Percentiles rank a stretch among this genome's conserved stretches.
These are phyloP conservation scores for Pseudachorutes palmiensis DNA, from an alignment of 1,140 invertebrate species.

Conservation along the genomic window DNA sequence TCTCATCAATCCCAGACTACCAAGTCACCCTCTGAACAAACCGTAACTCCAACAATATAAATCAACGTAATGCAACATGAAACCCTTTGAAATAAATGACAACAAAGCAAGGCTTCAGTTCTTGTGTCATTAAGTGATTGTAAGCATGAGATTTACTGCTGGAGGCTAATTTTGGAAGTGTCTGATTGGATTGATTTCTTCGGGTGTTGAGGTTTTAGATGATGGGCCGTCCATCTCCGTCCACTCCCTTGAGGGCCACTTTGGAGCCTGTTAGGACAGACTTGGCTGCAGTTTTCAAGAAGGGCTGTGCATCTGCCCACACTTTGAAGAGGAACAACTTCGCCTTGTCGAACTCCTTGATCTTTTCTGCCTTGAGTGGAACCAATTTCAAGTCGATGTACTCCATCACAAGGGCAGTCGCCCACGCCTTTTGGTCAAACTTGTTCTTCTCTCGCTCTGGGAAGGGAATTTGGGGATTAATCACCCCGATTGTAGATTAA, in stretches of 20 bases:
- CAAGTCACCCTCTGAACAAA: too few species aligned
- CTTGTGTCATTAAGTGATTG: too few species aligned
- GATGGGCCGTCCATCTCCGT: constrained; percentile 6
- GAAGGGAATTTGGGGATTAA: not conserved
- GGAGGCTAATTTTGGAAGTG: too few species aligned
- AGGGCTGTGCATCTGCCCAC: not conserved
- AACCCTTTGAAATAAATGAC: too few species aligned
- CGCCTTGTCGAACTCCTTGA: constrained; percentile 14
- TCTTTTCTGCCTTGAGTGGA: not conserved
- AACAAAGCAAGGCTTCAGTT: too few species aligned
- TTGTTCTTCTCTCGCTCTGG: constrained; percentile 1
- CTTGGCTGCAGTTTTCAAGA: not conserved
- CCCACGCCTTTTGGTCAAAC: not conserved
- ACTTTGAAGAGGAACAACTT: constrained; percentile 10
- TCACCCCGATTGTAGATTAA: too few species aligned
- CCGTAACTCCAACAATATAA: too few species aligned
- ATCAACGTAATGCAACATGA: too few species aligned
- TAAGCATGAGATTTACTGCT: too few species aligned
- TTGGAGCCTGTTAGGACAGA: not conserved
- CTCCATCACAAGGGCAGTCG: constrained; percentile 11
- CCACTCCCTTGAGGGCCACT: not conserved
- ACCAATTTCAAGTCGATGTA: not conserved
- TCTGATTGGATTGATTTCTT: not conserved
- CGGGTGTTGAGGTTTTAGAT: not conserved
- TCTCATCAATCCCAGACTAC: too few species aligned